Evolutionary conservation across 2,888 invertebrate species (phyloP).

Genomic region (Euplexia lucipara): DNA sequence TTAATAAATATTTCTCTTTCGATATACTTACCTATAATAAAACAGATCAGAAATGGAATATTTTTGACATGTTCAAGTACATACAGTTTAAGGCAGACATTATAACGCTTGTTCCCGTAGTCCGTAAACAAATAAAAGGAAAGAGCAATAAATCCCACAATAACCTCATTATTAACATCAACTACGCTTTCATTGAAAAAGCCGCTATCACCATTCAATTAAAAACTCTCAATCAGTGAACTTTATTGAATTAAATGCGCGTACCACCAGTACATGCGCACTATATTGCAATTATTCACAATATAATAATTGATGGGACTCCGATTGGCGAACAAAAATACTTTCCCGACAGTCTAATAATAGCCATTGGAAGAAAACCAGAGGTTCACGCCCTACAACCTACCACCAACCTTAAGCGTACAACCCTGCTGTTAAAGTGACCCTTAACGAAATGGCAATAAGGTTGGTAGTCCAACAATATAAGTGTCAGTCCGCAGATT

Average conservation of each 20-base stretch:
- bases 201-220: constrained; percentile 46
- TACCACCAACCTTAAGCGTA: constrained; percentile 29
- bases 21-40: no score
- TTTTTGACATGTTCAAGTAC: no score
- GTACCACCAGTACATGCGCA: constrained; percentile 41
- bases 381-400: constrained; percentile 71
- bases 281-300: constrained; percentile 55
- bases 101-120: not conserved
- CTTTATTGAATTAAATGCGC: constrained; percentile 57
- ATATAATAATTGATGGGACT: constrained; percentile 51
- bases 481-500: constrained; percentile 45
- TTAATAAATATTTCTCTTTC: no score
- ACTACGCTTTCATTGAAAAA: constrained; percentile 56
- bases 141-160: constrained; percentile 6
- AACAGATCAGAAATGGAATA: no score
- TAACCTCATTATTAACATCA: constrained; percentile 10
- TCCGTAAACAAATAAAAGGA: not conserved
- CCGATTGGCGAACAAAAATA: constrained; percentile 45
- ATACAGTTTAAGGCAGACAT: no score
- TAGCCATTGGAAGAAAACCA: constrained; percentile 70
- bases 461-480: constrained; percentile 20
- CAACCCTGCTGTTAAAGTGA: not conserved
- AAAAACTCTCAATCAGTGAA: constrained; percentile 58
- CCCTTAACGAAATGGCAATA: constrained; percentile 14
- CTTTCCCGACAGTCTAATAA: constrained; percentile 47